Percentiles rank a stretch among this genome's conserved stretches.
These are phyloP conservation scores for Opisthocomus hoazin DNA, from an alignment of 2,113 vertebrate species.

Conservation along the genomic window DNA sequence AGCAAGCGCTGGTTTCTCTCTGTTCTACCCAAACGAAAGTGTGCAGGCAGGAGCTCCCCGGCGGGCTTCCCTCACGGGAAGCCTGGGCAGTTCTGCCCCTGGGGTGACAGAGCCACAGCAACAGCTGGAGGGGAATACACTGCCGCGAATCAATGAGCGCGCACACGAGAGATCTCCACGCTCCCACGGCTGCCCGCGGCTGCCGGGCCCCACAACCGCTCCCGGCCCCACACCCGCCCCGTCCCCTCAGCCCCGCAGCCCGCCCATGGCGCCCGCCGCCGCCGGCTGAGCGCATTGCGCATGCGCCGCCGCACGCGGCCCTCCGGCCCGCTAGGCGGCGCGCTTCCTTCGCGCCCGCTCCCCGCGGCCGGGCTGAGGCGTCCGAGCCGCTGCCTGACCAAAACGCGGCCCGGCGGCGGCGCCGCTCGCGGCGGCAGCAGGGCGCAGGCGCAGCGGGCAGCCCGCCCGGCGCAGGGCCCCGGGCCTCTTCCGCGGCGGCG, in stretches of 20 bases:
- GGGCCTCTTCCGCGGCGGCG: not conserved
- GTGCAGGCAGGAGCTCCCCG: rapidly evolving
- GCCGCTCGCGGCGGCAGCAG: not conserved
- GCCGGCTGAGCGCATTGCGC: not conserved
- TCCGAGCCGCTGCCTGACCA: not conserved
- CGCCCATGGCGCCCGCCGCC: rapidly evolving
- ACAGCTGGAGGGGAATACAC: no score
- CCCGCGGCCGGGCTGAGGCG: not conserved
- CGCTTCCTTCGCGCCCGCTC: not conserved
- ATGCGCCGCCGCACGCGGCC: not conserved
- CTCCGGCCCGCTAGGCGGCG: not conserved
- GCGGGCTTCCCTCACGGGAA: not conserved
- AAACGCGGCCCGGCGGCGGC: not conserved
- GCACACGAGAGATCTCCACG: no score
- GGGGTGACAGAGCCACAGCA: not conserved
- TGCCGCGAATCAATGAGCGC: not conserved
- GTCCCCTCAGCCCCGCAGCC: no score
- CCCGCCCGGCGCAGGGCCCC: not conserved
- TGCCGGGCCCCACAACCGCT: rapidly evolving
- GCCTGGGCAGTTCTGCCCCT: not conserved
- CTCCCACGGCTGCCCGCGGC: no score
- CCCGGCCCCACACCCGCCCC: not conserved
- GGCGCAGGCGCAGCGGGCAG: not conserved
- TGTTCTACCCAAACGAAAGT: rapidly evolving
- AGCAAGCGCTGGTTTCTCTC: not conserved